A percentile compares a stretch with the other conserved stretches of the same genome.
Conservation (phyloP, 2,888 invertebrate species). For the Atethmia centrago region DNA sequence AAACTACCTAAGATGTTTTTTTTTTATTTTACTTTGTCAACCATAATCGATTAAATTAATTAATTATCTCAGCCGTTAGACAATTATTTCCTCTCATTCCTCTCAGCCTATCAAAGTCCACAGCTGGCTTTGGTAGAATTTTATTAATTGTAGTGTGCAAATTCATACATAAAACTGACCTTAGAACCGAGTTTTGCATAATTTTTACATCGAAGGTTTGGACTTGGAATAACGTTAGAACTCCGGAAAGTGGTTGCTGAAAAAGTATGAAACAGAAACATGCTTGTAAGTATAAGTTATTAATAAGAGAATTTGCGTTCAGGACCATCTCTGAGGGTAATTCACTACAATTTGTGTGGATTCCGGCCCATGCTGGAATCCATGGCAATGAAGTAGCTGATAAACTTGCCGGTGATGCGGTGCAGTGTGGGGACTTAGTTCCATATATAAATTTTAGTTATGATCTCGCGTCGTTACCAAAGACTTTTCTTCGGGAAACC, state of each 20-base stretch:
- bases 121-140: background rate
- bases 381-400: too few species aligned
- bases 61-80: background rate
- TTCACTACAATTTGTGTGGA: too few species aligned
- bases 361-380: too few species aligned
- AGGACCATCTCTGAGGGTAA: too few species aligned
- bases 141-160: background rate
- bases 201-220: background rate
- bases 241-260: background rate
- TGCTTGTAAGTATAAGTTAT: too few species aligned
- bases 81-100: background rate
- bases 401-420: too few species aligned
- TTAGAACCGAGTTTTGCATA: too few species aligned
- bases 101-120: background rate
- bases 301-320: too few species aligned
- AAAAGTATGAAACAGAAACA: background rate
- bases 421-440: too few species aligned
- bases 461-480: too few species aligned
- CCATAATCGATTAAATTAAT: background rate
- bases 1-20: slow-evolving; percentile 1
- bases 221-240: background rate
- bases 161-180: background rate
- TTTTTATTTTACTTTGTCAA: background rate
- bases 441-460: too few species aligned
- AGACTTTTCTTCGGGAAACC: too few species aligned